These are phyloP conservation scores for Vicugna pacos DNA, from an alignment of 2,113 vertebrate genomes.

Conservation along the genomic window DNA sequence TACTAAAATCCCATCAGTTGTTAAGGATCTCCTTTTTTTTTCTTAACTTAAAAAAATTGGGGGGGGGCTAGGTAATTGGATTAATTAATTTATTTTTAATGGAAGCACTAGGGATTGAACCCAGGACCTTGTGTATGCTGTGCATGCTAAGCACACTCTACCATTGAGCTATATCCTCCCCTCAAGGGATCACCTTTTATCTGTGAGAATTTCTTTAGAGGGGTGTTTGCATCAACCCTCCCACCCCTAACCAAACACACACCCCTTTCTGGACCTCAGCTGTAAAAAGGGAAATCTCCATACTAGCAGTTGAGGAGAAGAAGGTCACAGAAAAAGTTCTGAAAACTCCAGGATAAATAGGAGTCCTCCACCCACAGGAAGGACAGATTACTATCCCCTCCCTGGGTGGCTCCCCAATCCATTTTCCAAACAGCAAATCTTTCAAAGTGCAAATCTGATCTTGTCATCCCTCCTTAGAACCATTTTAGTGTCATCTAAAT, in stretches of 20 bases:
- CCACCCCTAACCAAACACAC: fast-evolving
- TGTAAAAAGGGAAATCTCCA: background rate
- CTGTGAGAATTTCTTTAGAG: background rate
- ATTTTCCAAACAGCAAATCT: background rate
- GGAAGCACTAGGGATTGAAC: no score
- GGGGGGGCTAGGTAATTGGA: no score
- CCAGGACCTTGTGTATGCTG: no score
- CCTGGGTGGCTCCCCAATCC: background rate
- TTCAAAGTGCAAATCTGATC: background rate
- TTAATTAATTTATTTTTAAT: no score
- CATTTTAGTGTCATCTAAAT: background rate
- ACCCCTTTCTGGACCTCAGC: background rate
- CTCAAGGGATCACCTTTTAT: background rate
- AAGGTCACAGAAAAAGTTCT: background rate
- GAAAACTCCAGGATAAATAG: background rate
- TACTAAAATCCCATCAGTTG: background rate
- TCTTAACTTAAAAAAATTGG: no score
- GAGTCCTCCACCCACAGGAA: background rate
- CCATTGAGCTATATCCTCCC: no score
- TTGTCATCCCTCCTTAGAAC: background rate
- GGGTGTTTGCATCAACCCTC: background rate
- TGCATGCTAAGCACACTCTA: no score
- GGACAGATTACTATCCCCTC: background rate
- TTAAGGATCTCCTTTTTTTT: background rate
- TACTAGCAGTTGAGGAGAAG: background rate